These are phyloP conservation scores for Drosophila kanekoi DNA, from an alignment of 2,888 invertebrate species.

Conservation along the genomic window DNA sequence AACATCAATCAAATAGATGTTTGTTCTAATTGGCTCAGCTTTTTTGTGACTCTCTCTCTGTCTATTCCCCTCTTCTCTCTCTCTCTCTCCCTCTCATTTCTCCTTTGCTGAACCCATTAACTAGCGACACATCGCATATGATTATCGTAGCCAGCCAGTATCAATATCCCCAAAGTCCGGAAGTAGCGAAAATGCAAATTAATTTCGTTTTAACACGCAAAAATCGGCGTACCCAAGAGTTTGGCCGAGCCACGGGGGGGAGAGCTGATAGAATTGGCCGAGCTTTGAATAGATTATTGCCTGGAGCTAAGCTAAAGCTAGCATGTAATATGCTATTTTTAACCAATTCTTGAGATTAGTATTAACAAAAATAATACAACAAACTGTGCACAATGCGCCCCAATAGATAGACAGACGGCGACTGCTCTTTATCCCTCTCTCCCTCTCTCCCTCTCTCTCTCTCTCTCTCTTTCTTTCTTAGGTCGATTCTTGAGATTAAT, in stretches of 20 bases:
- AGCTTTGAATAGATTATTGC: constrained; percentile 3
- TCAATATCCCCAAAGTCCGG: constrained; percentile 31
- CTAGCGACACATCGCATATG: background rate
- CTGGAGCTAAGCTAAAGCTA: constrained; percentile 1
- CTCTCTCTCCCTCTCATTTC: background rate
- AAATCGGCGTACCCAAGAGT: background rate
- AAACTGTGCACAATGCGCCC: background rate
- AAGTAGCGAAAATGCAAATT: constrained; percentile 53
- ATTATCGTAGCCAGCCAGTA: constrained; percentile 3
- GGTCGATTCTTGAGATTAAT: no score
- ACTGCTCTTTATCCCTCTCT: no score
- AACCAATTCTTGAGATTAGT: background rate
- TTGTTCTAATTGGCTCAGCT: constrained; percentile 59
- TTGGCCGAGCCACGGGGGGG: background rate
- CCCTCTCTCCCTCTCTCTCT: no score
- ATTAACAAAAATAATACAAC: background rate
- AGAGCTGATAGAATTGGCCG: background rate
- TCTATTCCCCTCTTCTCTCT: background rate
- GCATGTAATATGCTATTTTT: background rate
- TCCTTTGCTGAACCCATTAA: background rate
- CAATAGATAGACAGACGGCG: no score
- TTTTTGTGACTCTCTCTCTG: constrained; percentile 3
- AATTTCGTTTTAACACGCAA: constrained; percentile 31
- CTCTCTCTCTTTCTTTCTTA: no score
- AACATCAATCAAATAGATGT: constrained; percentile 59